Percentiles rank a stretch among this genome's conserved stretches.
Conservation (phyloP, 2,113 vertebrate species). For the Bos indicus region DNA sequence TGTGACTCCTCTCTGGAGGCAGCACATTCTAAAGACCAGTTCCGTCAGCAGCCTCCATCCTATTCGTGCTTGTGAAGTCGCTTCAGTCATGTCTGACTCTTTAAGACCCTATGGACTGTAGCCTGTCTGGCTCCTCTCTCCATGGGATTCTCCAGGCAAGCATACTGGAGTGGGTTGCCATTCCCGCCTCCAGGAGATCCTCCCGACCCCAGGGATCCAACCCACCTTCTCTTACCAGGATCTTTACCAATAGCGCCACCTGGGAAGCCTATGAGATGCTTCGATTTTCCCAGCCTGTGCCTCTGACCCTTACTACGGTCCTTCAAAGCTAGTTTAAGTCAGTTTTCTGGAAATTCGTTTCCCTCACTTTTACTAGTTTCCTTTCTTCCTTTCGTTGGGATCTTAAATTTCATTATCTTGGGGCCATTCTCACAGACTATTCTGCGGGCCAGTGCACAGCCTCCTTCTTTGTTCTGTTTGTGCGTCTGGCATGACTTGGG, state of each 20-base stretch:
- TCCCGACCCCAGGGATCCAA: not conserved
- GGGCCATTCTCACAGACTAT: slow-evolving; percentile 4
- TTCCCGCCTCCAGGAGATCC: not conserved
- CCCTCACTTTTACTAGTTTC: slow-evolving; percentile 39
- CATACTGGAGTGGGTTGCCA: not conserved
- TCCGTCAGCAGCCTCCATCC: not conserved
- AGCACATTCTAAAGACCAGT: not conserved
- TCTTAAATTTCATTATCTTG: slow-evolving; percentile 42
- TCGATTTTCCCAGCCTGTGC: not conserved
- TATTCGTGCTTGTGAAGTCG: not conserved
- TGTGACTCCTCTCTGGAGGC: not conserved
- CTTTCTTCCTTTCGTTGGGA: slow-evolving; percentile 25
- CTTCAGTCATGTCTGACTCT: not conserved
- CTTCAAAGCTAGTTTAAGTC: not conserved
- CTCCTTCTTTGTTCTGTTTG: slow-evolving; percentile 10
- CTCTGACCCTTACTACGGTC: not conserved
- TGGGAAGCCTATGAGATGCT: not conserved
- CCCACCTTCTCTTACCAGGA: not conserved
- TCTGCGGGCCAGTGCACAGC: not conserved
- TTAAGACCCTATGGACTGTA: not conserved
- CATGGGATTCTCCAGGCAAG: not conserved
- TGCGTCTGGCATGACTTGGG: not conserved
- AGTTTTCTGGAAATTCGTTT: slow-evolving; percentile 40
- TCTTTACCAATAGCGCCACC: not conserved
- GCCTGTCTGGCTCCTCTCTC: not conserved